Evolutionary conservation across 2,797 vertebrate genomes (phyloP), one percentile per base, ranked within the genome.

Genomic region (Pseudotriccus pelzelni): DNA sequence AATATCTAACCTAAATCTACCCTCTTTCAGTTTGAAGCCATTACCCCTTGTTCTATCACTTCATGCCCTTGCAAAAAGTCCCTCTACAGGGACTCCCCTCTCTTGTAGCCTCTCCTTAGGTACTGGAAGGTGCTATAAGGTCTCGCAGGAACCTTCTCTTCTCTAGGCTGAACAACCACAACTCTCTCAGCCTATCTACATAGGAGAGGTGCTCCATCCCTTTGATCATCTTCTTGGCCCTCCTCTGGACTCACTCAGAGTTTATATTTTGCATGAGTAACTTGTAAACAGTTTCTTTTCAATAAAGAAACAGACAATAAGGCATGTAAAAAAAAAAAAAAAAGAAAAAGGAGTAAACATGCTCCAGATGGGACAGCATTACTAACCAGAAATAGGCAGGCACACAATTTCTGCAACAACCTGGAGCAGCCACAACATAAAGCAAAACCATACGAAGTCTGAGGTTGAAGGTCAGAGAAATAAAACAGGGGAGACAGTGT

Each of bases 121-220:
- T 39, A 59, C 30, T 78, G 66, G 18, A 66, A 66, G 27, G 9
- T 36, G 15, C 30, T 23, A 4, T 8, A 32, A 27, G 18, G 12
- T 39, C 22, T 89, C 0, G 0, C 37, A 25, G 50, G 52, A 53
- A 53, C 22, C 15, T 47, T 77, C 24, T 27, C 37, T 58, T 41
- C 39, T 78, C 22, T 59, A 66, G 25, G 6, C 30, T 21, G 30
- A 84, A 11, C 5, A 78, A 14, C 7, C 6, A 9, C 46, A 66
- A 23, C 19, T 46, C 30, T 72, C 59, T 36, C 0, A 0, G 10
- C 15, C 39, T 53, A 6, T 60, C 22, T 41, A 32, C 22, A 36
- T 7, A 41, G 30, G 6, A 72, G 25, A 59, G 25, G 12, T 36
- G 8, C 37, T 64, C 10, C n/a, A 64, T n/a, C 44, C 22, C 39